A percentile compares a stretch with the other conserved stretches of the same genome.
Evolutionary conservation across 2,113 vertebrate genomes (phyloP).

Genomic region (Ovis aries): DNA sequence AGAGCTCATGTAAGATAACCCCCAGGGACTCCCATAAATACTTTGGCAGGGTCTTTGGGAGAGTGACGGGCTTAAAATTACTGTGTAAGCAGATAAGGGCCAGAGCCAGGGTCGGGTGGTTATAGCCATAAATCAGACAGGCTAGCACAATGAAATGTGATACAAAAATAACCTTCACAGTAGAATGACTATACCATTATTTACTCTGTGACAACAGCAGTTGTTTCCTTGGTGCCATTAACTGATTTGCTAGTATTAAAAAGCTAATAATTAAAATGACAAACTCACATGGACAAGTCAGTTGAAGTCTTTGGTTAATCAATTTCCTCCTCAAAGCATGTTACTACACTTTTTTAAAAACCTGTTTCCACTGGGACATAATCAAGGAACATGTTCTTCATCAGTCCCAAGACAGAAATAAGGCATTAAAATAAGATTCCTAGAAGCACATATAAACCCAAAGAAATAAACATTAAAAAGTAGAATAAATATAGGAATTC

Average conservation of each 20-base stretch:
- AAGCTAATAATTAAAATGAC: constrained; percentile 65
- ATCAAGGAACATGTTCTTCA: background rate
- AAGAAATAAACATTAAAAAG: background rate
- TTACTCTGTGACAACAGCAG: constrained; percentile 46
- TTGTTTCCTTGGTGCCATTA: constrained; percentile 54
- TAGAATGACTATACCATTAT: constrained; percentile 37
- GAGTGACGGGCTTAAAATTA: constrained; percentile 30
- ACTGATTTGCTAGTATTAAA: constrained; percentile 44
- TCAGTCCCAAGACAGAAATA: background rate
- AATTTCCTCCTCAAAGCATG: constrained; percentile 47
- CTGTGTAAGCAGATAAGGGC: constrained; percentile 13
- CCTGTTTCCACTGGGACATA: background rate
- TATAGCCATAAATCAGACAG: constrained; percentile 57
- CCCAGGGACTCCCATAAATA: constrained; percentile 43
- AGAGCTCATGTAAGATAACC: constrained; percentile 12
- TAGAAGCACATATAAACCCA: background rate
- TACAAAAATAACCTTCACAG: constrained; percentile 65
- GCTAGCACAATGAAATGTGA: constrained; percentile 41
- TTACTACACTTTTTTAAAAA: background rate
- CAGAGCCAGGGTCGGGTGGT: constrained; percentile 16
- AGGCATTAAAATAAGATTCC: background rate
- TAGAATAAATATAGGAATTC: background rate
- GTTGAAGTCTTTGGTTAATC: constrained; percentile 65
- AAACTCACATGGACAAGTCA: constrained; percentile 57
- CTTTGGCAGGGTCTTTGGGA: background rate